Conservation (phyloP, 2,888 invertebrate genomes). For the Zonitis immaculata region DNA sequence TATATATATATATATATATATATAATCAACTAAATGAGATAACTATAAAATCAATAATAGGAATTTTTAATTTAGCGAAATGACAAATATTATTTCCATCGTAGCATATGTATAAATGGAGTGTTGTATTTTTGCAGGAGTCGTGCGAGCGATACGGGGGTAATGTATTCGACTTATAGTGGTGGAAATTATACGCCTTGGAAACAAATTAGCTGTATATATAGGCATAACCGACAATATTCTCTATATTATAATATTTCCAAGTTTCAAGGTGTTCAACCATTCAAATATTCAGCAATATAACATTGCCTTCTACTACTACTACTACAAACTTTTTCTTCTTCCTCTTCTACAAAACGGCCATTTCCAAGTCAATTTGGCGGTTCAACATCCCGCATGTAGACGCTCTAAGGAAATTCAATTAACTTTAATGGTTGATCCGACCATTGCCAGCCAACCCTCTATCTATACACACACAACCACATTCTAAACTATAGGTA, state of each 20-base stretch:
- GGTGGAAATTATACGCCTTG: too few relatives aligned
- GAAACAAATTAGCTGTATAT: not conserved
- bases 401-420: constrained; percentile 51
- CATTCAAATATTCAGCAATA: constrained; percentile 46
- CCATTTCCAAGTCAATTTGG: constrained; percentile 52
- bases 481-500: not conserved
- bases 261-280: constrained; percentile 41
- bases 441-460: constrained; percentile 40
- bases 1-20: too few relatives aligned
- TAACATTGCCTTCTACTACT: constrained; percentile 42
- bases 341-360: too few relatives aligned
- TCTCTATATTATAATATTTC: constrained; percentile 17
- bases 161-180: too few relatives aligned
- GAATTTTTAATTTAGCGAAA: not conserved
- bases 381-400: constrained; percentile 47
- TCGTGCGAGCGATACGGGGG: too few relatives aligned
- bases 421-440: constrained; percentile 55
- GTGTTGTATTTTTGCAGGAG: too few relatives aligned
- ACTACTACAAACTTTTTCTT: too few relatives aligned
- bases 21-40: not conserved
- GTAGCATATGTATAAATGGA: too few relatives aligned
- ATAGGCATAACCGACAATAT: constrained; percentile 1
- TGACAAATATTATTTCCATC: not conserved
- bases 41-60: not conserved
- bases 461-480: not conserved